Evolutionary conservation across 2,797 vertebrate genomes (phyloP).

Genomic region (Amphiprion clarkii): DNA sequence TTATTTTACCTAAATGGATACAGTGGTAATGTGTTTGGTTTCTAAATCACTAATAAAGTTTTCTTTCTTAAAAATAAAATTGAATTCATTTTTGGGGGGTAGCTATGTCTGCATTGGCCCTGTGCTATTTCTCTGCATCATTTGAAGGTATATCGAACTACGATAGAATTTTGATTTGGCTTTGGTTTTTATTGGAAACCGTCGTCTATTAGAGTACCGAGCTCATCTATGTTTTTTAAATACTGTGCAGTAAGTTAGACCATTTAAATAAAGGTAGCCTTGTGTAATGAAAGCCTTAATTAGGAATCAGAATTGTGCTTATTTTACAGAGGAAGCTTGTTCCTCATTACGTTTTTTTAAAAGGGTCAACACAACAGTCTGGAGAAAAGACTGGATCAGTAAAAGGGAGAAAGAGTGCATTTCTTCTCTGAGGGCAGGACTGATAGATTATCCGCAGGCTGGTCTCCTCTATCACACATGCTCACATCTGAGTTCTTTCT

Average conservation of each 20-base stretch:
- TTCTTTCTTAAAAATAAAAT: slow-evolving; percentile 95
- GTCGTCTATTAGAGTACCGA: background rate
- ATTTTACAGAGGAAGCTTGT: background rate
- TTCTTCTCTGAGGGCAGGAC: slow-evolving; percentile 8
- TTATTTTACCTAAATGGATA: slow-evolving; percentile 86
- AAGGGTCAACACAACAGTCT: background rate
- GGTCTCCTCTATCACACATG: slow-evolving; percentile 25
- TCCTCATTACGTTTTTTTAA: slow-evolving; percentile 2
- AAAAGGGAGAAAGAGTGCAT: background rate
- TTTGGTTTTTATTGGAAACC: slow-evolving; percentile 4
- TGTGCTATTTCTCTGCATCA: background rate
- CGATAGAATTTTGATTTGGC: background rate
- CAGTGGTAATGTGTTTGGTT: slow-evolving; percentile 92
- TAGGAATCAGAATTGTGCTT: slow-evolving; percentile 6
- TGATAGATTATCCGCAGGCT: slow-evolving; percentile 20
- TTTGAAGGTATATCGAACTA: background rate
- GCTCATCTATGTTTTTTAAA: background rate
- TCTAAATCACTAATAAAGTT: slow-evolving; percentile 99
- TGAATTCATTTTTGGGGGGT: slow-evolving; percentile 54
- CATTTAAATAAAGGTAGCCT: slow-evolving; percentile 15
- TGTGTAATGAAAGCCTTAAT: slow-evolving; percentile 7
- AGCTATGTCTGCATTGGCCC: background rate
- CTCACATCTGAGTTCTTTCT: slow-evolving; percentile 19
- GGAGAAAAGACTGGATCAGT: slow-evolving; percentile 4
- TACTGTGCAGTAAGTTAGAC: slow-evolving; percentile 1